Evolutionary conservation across 2,113 vertebrate genomes (phyloP).

Genomic region (Muntiacus reevesi): DNA sequence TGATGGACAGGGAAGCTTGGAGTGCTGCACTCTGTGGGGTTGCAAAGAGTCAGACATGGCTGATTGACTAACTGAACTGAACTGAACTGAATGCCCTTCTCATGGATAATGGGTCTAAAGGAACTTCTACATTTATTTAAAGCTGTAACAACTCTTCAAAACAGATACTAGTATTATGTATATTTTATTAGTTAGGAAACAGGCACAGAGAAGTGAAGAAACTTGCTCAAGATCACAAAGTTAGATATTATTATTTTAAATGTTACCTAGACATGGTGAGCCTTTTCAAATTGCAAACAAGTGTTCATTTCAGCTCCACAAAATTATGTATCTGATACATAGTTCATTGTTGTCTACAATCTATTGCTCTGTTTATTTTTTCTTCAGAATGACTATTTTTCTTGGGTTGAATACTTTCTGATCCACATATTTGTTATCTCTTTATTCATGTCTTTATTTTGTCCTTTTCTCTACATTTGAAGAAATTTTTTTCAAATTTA

Average conservation of each 20-base stretch:
- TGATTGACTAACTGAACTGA: neutral
- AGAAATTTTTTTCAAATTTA: neutral
- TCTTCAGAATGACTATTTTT: neutral
- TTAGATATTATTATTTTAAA: neutral
- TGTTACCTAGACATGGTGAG: neutral
- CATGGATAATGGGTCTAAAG: neutral
- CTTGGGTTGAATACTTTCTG: neutral
- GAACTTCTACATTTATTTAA: neutral
- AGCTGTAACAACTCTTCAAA: neutral
- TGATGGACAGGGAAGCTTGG: neutral
- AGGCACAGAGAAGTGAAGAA: neutral
- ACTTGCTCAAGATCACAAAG: neutral
- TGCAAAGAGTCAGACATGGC: neutral
- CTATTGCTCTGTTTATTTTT: neutral
- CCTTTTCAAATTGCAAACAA: neutral
- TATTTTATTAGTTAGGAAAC: neutral
- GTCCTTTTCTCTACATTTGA: neutral
- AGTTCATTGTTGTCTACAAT: neutral
- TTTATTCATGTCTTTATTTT: neutral
- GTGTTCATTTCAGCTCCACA: neutral
- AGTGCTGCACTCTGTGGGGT: fast-evolving
- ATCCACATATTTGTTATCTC: neutral
- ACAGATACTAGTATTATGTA: neutral
- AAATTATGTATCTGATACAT: neutral
- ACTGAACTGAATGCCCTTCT: neutral